A percentile compares a stretch with the other conserved stretches of the same genome.
Evolutionary conservation across 2,113 vertebrate species (phyloP).

Genomic region (Neodon shergylaensis): DNA sequence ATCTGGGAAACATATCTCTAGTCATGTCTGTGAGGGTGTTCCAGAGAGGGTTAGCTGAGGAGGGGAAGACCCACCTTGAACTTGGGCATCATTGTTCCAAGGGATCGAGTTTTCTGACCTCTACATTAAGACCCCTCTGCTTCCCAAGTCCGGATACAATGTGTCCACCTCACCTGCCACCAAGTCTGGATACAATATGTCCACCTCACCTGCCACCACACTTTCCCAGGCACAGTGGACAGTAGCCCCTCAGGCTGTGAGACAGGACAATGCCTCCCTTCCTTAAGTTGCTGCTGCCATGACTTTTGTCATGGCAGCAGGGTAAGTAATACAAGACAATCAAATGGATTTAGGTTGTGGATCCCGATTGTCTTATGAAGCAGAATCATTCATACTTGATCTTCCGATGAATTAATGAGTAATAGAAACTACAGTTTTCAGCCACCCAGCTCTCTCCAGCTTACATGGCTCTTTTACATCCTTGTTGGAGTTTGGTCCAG

Average conservation of each 20-base stretch:
- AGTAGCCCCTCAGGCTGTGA: not conserved
- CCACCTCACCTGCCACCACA: too few species aligned
- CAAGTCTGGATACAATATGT: too few species aligned
- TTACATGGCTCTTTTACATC: too few species aligned
- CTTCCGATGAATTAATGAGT: not conserved
- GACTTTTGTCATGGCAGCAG: not conserved
- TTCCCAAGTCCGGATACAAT: not conserved
- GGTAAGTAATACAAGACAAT: too few species aligned
- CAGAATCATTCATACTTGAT: not conserved
- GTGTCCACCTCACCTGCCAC: not conserved
- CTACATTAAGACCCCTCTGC: not conserved
- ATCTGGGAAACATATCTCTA: not conserved
- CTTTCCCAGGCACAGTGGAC: not conserved
- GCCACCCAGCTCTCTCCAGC: not conserved
- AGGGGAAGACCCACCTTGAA: not conserved
- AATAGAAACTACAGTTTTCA: not conserved
- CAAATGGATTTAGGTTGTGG: not conserved
- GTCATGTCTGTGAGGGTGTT: not conserved
- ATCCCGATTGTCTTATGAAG: constrained; percentile 7
- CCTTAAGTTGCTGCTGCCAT: not conserved
- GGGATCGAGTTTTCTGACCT: too few species aligned
- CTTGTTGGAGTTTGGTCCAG: not conserved
- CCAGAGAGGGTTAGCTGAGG: not conserved
- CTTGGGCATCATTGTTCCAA: too few species aligned
- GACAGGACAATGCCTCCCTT: not conserved